These are phyloP conservation scores for Drosophila acutilabella DNA, from an alignment of 2,888 invertebrate genomes.

Conservation along the genomic window DNA sequence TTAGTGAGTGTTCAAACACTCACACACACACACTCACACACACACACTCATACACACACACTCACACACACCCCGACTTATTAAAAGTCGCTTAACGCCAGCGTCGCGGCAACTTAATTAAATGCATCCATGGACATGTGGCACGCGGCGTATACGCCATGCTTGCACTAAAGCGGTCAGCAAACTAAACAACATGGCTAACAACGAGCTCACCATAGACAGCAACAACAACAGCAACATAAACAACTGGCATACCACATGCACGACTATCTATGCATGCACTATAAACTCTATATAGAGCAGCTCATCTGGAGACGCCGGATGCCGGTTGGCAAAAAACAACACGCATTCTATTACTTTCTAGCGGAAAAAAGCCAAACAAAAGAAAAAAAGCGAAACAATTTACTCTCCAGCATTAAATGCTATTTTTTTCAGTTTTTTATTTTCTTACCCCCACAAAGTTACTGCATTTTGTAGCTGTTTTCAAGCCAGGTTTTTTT, in stretches of 20 bases:
- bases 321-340: conserved; percentile 24
- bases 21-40: too few species aligned
- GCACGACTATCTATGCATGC: conserved; percentile 1
- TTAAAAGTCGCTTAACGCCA: conserved; percentile 40
- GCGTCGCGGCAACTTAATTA: conserved; percentile 59
- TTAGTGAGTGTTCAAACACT: conserved; percentile 25
- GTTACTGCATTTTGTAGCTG: conserved; percentile 33
- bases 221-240: conserved; percentile 1
- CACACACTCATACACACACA: not conserved
- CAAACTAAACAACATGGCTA: conserved; percentile 47
- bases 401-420: conserved; percentile 55
- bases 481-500: not conserved
- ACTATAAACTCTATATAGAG: conserved; percentile 3
- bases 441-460: conserved; percentile 23
- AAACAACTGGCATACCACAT: conserved; percentile 8
- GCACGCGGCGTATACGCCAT: conserved; percentile 46
- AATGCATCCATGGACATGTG: conserved; percentile 42
- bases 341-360: conserved; percentile 25
- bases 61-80: conserved; percentile 31
- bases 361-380: conserved; percentile 13
- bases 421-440: conserved; percentile 15
- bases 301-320: conserved; percentile 10
- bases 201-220: conserved; percentile 36
- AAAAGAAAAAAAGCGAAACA: conserved; percentile 33
- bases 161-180: conserved; percentile 40